Conservation (phyloP, 2,113 vertebrate species). For the Macquaria ambigua region DNA sequence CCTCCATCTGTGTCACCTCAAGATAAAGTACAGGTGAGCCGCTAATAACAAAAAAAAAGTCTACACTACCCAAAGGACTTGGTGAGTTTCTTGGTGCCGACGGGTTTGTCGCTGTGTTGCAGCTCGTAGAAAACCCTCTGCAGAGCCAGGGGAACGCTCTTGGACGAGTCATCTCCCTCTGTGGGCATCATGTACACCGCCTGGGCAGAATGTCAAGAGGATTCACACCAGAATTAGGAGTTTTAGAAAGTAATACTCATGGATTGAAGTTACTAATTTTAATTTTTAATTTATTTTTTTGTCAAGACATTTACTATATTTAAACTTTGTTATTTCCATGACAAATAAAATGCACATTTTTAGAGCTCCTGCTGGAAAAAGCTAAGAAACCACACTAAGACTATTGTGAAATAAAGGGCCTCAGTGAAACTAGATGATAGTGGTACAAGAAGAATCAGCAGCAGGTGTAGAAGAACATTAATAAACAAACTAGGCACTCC, state of each 20-base stretch:
- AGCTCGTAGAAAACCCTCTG: slow-evolving; percentile 99
- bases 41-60: neutral
- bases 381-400: neutral
- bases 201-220: slow-evolving; percentile 77
- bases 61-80: slow-evolving; percentile 94
- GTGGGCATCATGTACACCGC: slow-evolving; percentile 99
- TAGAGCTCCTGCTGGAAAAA: neutral
- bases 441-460: neutral
- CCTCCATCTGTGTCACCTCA: no score
- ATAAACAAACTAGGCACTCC: neutral
- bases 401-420: neutral
- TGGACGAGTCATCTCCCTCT: slow-evolving; percentile 98
- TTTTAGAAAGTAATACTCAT: neutral
- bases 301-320: neutral
- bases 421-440: neutral
- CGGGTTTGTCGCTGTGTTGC: slow-evolving; percentile 98
- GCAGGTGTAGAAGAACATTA: neutral
- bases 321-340: neutral
- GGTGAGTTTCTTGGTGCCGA: slow-evolving; percentile 98
- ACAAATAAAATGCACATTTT: neutral
- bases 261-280: neutral
- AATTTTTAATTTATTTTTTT: neutral
- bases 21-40: neutral
- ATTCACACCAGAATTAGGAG: slow-evolving; percentile 17
- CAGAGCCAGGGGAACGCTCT: slow-evolving; percentile 97